A percentile compares a stretch with the other conserved stretches of the same genome.
Evolutionary conservation across 1,140 invertebrate species (phyloP).

Genomic region (Heliconius congener): DNA sequence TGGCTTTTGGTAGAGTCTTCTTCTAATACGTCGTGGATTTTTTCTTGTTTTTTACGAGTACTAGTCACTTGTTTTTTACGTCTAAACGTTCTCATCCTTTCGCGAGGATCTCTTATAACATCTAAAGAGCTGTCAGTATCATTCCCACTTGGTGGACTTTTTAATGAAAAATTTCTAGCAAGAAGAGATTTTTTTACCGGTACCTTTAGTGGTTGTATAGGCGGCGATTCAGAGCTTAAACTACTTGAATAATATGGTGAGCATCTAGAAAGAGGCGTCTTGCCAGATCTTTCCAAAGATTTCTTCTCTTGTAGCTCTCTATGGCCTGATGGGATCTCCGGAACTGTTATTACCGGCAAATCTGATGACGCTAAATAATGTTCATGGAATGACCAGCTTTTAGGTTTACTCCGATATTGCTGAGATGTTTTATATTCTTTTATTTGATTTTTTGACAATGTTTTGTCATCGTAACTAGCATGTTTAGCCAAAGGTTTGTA

Average conservation of each 20-base stretch:
- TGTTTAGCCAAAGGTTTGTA: slow-evolving; percentile 83
- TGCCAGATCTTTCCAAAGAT: slow-evolving; percentile 66
- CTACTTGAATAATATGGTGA: slow-evolving; percentile 87
- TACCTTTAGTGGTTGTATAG: slow-evolving; percentile 83
- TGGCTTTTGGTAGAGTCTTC: slow-evolving; percentile 80
- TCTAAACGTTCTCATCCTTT: slow-evolving; percentile 83
- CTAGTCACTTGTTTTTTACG: slow-evolving; percentile 83
- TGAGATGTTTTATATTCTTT: slow-evolving; percentile 83
- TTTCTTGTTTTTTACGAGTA: slow-evolving; percentile 81
- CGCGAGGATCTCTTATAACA: slow-evolving; percentile 83
- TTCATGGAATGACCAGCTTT: slow-evolving; percentile 84
- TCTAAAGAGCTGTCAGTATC: slow-evolving; percentile 86
- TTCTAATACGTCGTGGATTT: slow-evolving; percentile 81
- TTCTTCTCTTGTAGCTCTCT: slow-evolving; percentile 77
- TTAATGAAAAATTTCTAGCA: slow-evolving; percentile 79
- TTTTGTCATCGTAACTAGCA: slow-evolving; percentile 84
- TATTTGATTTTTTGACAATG: slow-evolving; percentile 83
- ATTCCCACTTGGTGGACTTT: slow-evolving; percentile 86
- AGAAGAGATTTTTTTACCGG: slow-evolving; percentile 81
- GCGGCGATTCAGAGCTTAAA: slow-evolving; percentile 85
- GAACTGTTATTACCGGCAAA: slow-evolving; percentile 70
- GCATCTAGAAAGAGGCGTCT: slow-evolving; percentile 83
- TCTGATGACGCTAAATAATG: slow-evolving; percentile 81
- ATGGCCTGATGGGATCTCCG: slow-evolving; percentile 69
- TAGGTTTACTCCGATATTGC: slow-evolving; percentile 81